Evolutionary conservation across 2,888 invertebrate genomes (phyloP).

Genomic region (Acanthococcus lagerstroemiae): DNA sequence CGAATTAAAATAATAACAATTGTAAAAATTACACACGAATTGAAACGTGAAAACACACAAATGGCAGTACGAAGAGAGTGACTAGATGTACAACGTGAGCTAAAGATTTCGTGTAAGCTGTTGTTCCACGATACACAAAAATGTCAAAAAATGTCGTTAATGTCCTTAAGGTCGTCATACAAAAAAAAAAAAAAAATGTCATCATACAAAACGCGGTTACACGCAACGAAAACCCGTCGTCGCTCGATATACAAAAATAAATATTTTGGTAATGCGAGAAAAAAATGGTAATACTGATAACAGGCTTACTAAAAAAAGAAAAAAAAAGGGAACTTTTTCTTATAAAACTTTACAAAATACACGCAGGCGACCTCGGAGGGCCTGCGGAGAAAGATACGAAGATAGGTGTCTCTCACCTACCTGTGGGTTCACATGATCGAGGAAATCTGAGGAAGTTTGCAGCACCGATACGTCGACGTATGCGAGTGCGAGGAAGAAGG

Average conservation of each 20-base stretch:
- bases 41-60: conserved; percentile 7
- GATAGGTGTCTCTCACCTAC: no score
- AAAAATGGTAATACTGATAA: conserved; percentile 23
- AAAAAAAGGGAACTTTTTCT: background rate
- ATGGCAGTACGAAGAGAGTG: conserved; percentile 28
- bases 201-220: no score
- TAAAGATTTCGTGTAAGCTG: no score
- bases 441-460: conserved; percentile 23
- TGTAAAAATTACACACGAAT: background rate
- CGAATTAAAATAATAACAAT: background rate
- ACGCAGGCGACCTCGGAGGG: conserved; percentile 2
- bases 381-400: background rate
- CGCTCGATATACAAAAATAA: no score
- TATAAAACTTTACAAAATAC: background rate
- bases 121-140: no score
- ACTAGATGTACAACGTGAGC: conserved; percentile 27
- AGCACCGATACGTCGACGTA: conserved; percentile 14
- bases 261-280: no score
- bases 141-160: no score
- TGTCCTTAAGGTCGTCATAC: background rate
- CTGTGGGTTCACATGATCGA: conserved; percentile 15
- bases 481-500: conserved; percentile 22
- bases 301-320: background rate
- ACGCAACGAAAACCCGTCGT: no score
- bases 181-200: background rate